Evolutionary conservation across 2,888 invertebrate genomes (phyloP).

Genomic region (Chrysolina haemoptera): DNA sequence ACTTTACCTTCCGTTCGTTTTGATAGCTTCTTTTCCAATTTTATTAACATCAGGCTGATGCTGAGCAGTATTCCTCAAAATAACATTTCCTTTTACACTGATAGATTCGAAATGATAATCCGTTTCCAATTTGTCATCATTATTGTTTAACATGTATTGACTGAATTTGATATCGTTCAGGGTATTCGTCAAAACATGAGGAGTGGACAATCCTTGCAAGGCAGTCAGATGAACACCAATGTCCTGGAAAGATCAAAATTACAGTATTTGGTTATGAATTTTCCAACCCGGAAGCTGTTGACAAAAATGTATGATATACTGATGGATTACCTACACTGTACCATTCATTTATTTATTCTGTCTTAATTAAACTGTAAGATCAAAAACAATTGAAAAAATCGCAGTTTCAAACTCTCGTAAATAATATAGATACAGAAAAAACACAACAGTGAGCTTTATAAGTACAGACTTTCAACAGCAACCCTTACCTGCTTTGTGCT

Average conservation of each 20-base stretch:
- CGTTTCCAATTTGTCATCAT: conserved; percentile 51
- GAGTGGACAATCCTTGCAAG: conserved; percentile 57
- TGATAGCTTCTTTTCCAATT: conserved; percentile 59
- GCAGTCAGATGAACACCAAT: conserved; percentile 61
- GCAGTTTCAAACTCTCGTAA: too few relatives aligned
- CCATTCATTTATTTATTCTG: too few relatives aligned
- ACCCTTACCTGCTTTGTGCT: conserved; percentile 60
- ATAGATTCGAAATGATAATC: conserved; percentile 63
- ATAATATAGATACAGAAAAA: neutral
- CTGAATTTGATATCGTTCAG: conserved; percentile 60
- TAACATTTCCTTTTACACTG: conserved; percentile 60
- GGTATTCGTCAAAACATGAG: conserved; percentile 59
- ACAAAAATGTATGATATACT: too few relatives aligned
- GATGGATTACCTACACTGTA: too few relatives aligned
- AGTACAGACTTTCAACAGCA: neutral
- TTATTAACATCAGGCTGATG: conserved; percentile 61
- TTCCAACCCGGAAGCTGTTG: too few relatives aligned
- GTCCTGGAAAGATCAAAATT: conserved; percentile 50
- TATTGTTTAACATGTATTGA: conserved; percentile 61
- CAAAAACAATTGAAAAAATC: too few relatives aligned
- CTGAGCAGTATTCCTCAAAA: conserved; percentile 51
- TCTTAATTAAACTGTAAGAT: too few relatives aligned
- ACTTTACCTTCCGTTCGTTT: conserved; percentile 60
- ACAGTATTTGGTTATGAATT: too few relatives aligned
- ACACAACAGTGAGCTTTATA: too few relatives aligned